Conservation (phyloP, 53 echinoderm and acorn worm species). For the Temnopleurus reevesii region DNA sequence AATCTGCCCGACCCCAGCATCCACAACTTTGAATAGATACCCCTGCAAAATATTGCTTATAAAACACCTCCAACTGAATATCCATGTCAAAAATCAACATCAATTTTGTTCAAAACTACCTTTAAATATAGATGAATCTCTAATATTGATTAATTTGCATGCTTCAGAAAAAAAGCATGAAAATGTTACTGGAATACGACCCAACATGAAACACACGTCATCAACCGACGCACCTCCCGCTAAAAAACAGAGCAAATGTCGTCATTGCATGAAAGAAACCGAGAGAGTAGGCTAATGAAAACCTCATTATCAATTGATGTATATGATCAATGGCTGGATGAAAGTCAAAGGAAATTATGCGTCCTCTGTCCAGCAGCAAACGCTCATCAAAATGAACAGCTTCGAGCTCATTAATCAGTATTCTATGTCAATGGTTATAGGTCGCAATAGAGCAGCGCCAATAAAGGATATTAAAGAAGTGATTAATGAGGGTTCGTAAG, state of each 20-base stretch:
- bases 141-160: too few relatives aligned
- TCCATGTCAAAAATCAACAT: too few relatives aligned
- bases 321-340: constrained; percentile 6
- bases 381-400: background rate
- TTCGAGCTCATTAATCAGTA: background rate
- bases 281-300: background rate
- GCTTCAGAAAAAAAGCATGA: background rate
- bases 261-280: background rate
- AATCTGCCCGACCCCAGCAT: too few relatives aligned
- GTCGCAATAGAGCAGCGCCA: too few relatives aligned
- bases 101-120: too few relatives aligned
- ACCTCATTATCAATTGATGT: constrained; percentile 35
- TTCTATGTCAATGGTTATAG: too few relatives aligned
- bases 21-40: too few relatives aligned
- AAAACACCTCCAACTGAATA: too few relatives aligned
- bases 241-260: background rate
- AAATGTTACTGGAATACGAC: background rate
- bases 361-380: background rate
- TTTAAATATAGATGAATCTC: too few relatives aligned
- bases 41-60: too few relatives aligned
- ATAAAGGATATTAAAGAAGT: too few relatives aligned
- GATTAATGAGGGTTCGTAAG: too few relatives aligned
- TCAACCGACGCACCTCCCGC: background rate
- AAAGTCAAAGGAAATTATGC: constrained; percentile 13
- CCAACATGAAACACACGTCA: background rate